Base-by-base conservation (phyloP, 2,888 invertebrate genomes). In the Sialis fuliginosa region DNA sequence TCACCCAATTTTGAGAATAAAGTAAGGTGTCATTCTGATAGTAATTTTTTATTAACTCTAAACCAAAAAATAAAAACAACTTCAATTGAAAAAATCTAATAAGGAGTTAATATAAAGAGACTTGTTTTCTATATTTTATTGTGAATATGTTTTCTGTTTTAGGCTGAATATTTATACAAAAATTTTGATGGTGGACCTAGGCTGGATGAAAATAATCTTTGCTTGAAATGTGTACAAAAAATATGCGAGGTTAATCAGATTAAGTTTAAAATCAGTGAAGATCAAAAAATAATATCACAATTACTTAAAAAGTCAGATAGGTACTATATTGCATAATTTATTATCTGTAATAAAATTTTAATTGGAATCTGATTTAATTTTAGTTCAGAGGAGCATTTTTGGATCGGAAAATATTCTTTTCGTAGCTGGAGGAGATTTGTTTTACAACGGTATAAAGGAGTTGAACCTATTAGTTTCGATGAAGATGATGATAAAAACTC, bases 171-270 rank as follows among this genome's bases (percentile, higher is more conserved):
- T 31, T 54, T 73, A 10, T 71, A 65, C 55, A 56, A 59, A 5
- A 63, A 62, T 48, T 71, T 67, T 56, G 59, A 62, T 4, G 69
- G 70, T 2, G 66, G 66, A 0, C 66, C 69, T 4, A 60, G 68
- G 47, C 58, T 73, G 33, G 57, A 61, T 49, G 54, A 59, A 42
- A 55, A 58, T 47, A 59, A 59, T 12, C 50, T 64, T 2, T 67
- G 67, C 48, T 56, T 58, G 42, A 54, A 59, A 35, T 75, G 75
- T 58, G 72, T 75, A 0, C 60, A 61, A 46, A 60, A 62, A 42
- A 64, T 67, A 42, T 72, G 71, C 53, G 62, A 61, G 45, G 55
- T 64, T 41, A 61, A 70, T 10, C 61, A 67, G 34, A 62, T 68
- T 37, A 69, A 69, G 53, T 59, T 60, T 10, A 59, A 62, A 46